Base-by-base conservation (phyloP, 2,888 invertebrate species). In the Anoplius nigerrimus region DNA sequence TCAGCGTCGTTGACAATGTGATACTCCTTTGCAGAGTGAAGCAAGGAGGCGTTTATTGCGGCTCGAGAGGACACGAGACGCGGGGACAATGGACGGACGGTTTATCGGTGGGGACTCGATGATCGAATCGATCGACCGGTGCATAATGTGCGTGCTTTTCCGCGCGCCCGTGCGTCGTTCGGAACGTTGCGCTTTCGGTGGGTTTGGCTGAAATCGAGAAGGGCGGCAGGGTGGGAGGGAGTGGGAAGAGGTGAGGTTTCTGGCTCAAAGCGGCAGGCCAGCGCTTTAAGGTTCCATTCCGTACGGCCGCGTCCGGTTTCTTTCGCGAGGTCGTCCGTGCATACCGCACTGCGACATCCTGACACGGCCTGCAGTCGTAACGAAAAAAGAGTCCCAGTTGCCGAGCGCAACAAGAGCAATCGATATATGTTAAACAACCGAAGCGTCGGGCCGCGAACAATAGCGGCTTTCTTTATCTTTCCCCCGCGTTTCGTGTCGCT, bases 261-360 rank as follows among this genome's bases (percentile, higher is more conserved):
- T 13, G 52, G 13, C 22, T 15, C 13, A 3, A 21, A 21, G 52
- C 8, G 5, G 13, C 48, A 18, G n/a, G 22, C 52, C 52, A 57
- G 46, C 56, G 34, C 22, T 56, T 52, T 6, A 66, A 66, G 62
- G 66, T 42, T 53, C 51, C 24, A 42, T 1, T 22, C 46, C 54
- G 60, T 58, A 18, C 54, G 55, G 68, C 60, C 54, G 72, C 62
- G 63, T 76, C 74, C 72, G 63, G 65, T 74, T 69, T 69, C 76
- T 74, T 76, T 74, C 58, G 63, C 67, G 69, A 63, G 65, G 46
- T 64, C 57, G 63, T 56, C 63, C 60, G 58, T 76, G 76, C 72
- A 75, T 82, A 81, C 82, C 81, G 82, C 81, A 82, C 64, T 82
- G 82, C 82, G 82, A 82, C 82, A 81, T 76, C 79, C 76, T 64